These are phyloP conservation scores for Gymnocephalus cernua DNA, from an alignment of 2,113 vertebrate species.

Conservation along the genomic window DNA sequence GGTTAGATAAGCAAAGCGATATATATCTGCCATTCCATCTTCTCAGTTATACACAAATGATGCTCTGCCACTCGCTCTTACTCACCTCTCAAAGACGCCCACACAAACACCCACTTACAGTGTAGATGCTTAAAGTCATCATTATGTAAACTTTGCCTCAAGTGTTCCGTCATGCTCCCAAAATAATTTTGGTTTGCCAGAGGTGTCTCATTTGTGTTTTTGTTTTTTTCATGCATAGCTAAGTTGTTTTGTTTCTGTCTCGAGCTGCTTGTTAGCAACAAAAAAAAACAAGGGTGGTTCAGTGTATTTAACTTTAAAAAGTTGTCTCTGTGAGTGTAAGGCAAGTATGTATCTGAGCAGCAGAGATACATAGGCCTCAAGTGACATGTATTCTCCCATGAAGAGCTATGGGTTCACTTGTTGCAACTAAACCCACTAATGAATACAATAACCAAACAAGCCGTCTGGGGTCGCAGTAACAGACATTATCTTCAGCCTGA, in stretches of 20 bases:
- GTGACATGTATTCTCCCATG: constrained; percentile 41
- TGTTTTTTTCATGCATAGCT: not conserved
- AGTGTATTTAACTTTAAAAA: not conserved
- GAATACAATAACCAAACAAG: constrained; percentile 34
- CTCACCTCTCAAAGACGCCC: constrained; percentile 17
- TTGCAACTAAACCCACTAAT: constrained; percentile 33
- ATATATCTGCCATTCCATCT: constrained; percentile 36
- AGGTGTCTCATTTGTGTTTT: constrained; percentile 17
- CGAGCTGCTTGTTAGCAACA: constrained; percentile 12
- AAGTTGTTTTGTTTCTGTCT: constrained; percentile 13
- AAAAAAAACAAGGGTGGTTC: not conserved
- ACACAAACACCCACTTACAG: constrained; percentile 29
- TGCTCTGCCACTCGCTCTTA: not conserved
- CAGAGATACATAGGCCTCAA: not conserved
- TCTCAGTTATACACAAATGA: constrained; percentile 28
- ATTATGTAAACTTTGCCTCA: constrained; percentile 34
- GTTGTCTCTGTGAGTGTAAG: not conserved
- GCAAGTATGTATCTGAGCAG: not conserved
- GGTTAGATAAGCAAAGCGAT: constrained; percentile 24
- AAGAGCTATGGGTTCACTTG: constrained; percentile 35
- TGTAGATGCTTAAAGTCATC: constrained; percentile 2
- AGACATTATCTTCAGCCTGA: constrained; percentile 14
- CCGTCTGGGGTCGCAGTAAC: not conserved
- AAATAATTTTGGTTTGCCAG: constrained; percentile 29
- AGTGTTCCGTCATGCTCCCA: constrained; percentile 10